Base-by-base conservation (phyloP, 2,797 vertebrate species). In the Somateria mollissima region DNA sequence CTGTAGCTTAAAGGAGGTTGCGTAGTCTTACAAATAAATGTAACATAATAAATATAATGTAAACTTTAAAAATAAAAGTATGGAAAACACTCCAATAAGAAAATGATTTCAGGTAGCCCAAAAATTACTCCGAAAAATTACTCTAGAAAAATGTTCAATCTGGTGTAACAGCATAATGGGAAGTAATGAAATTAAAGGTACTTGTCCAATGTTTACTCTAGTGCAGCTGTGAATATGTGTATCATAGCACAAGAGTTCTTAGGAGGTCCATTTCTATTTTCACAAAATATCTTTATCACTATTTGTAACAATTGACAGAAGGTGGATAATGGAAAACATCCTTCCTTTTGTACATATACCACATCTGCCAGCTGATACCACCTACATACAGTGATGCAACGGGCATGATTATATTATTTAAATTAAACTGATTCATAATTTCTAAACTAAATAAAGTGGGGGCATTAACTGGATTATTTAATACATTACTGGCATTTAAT, bases 301-400 rank as follows among this genome's bases (percentile, higher is more conserved):
- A 34, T 36, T 62, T 77, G 7, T 67, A 47, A 43, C n/a, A 4
- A 57, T 80, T 77, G 14, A 21, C 41, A 76, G 24, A 70, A 62
- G 9, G 27, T 1, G 54, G 6, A 3, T 30, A 76, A 19, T 11
- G 9, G 28, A 65, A 70, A 73, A 20, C 6, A 43, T 24, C 43
- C 4, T 28, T 86, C 1, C 16, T 43, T 9, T 57, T 65, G 69
- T 19, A 6, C 16, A 5, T 4, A 67, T 22, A 11, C 10, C 28
- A 51, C 16, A 20, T 39, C 10, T 34, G 13, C 30, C 17, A 43
- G 13, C 36, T 62, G 57, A 49, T 78, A 25, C 12, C 17, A 76
- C 2, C 2, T 2, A 25, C 15, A 25, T 17, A 21, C 15, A 43
- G 13, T 3, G 4, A 10, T n/a, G 16, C 9, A 67, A 21, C 14